Percentiles rank a stretch among this genome's conserved stretches.
Conservation (phyloP, 2,888 invertebrate species). For the Eristalinus aeneus region DNA sequence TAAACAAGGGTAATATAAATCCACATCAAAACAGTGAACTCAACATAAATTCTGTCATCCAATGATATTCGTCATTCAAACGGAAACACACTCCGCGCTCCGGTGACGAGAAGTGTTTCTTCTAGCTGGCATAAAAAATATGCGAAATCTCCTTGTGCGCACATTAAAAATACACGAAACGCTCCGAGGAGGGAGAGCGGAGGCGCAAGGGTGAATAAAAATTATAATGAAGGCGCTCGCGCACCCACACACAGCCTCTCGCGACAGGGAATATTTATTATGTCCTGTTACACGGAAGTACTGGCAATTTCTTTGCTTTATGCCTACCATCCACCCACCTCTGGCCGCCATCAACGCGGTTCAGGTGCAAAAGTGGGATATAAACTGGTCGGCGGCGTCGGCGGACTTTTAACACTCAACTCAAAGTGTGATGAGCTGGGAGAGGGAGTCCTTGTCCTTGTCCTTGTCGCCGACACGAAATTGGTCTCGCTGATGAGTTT, state of each 20-base stretch:
- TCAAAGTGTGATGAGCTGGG: background rate
- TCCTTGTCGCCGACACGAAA: background rate
- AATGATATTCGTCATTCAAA: conserved; percentile 44
- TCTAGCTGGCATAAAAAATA: conserved; percentile 48
- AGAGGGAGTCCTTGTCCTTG: background rate
- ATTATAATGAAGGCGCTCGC: conserved; percentile 56
- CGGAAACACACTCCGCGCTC: conserved; percentile 19
- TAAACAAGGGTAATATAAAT: conserved; percentile 55
- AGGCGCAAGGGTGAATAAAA: conserved; percentile 2
- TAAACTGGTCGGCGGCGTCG: background rate
- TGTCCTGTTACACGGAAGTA: conserved; percentile 68
- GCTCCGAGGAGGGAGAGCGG: background rate
- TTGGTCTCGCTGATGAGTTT: conserved; percentile 33
- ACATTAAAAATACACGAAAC: conserved; percentile 46
- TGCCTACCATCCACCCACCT: conserved; percentile 11
- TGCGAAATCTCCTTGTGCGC: conserved; percentile 61
- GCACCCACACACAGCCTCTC: conserved; percentile 21
- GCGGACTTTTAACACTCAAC: conserved; percentile 3
- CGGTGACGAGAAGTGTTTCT: conserved; percentile 1
- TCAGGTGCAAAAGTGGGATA: conserved; percentile 56
- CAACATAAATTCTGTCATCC: conserved; percentile 60
- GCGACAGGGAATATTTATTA: conserved; percentile 65
- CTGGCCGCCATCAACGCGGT: background rate
- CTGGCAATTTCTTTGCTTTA: conserved; percentile 65
- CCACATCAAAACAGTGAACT: conserved; percentile 55